Evolutionary conservation across 1,140 invertebrate genomes (phyloP).

Genomic region (Brachystomella parvula): DNA sequence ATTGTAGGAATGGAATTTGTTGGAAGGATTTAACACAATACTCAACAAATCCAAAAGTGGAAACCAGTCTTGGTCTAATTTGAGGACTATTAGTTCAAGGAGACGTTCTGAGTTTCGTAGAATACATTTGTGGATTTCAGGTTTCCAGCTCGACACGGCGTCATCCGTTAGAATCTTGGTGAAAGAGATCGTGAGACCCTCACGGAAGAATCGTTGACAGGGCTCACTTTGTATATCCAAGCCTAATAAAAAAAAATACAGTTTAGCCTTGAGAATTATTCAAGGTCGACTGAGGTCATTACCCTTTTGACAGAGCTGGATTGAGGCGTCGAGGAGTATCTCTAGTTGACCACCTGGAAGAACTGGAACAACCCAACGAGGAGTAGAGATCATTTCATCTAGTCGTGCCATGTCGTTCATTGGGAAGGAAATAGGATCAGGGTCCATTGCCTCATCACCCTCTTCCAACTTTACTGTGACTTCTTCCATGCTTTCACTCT

Average conservation of each 20-base stretch:
- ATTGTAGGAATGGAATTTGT: constrained; percentile 93
- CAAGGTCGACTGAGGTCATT: constrained; percentile 30
- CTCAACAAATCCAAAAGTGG: constrained; percentile 83
- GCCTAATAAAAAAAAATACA: constrained; percentile 50
- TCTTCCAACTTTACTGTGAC: background rate
- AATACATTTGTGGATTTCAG: constrained; percentile 92
- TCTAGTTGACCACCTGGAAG: constrained; percentile 92
- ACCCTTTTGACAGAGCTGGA: constrained; percentile 73
- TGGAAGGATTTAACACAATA: constrained; percentile 86
- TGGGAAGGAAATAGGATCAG: constrained; percentile 55
- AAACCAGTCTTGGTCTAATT: constrained; percentile 87
- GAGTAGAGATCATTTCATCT: constrained; percentile 90
- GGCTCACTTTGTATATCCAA: constrained; percentile 79
- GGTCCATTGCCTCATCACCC: constrained; percentile 20
- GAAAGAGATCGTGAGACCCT: constrained; percentile 89
- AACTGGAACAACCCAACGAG: constrained; percentile 94
- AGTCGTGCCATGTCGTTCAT: constrained; percentile 71
- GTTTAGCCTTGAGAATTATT: background rate
- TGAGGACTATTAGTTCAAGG: constrained; percentile 81
- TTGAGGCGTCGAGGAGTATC: constrained; percentile 78
- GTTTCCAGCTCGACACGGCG: constrained; percentile 94
- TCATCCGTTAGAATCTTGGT: constrained; percentile 97
- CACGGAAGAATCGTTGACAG: constrained; percentile 90
- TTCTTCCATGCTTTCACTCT: background rate
- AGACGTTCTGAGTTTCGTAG: constrained; percentile 85